Base-by-base conservation (phyloP, 2,888 invertebrate species). In the Choreutis nemorana region DNA sequence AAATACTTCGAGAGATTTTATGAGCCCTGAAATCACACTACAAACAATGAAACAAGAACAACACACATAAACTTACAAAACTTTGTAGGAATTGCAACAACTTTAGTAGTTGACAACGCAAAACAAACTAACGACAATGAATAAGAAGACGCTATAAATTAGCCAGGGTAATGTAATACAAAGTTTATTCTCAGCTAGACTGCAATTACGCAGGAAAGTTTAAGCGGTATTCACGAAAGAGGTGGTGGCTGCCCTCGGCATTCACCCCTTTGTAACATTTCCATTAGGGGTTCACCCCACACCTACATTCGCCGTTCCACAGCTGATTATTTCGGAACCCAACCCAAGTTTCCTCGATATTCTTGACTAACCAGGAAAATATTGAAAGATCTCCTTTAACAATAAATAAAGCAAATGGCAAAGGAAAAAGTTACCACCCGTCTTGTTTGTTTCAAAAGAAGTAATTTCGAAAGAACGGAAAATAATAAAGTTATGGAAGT, bases 111-210 rank as follows among this genome's bases (percentile, higher is more conserved):
- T 38, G 33, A 47, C n/a, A 55, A 61, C 61, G 61, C 58, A 59
- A 59, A 64, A 65, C 55, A 55, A 63, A 54, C 62, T 52, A 48
- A 48, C 50, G 59, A n/a, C 62, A 60, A 67, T 70, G 67, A 71
- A 67, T 68, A 71, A 67, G 65, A 67, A 68, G 65, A 59, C 50
- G 66, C 64, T 64, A 73, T 71, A 75, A 73, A 75, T 73, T 67
- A 73, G 68, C 55, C 67, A 54, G 57, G 57, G 63, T 75, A 73
- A 71, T 68, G 71, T 72, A 65, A 73, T 70, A 73, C 71, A 72
- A 73, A 71, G 65, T 75, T 77, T 70, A 73, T 65, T 72, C 64
- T 49, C 52, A 68, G 66, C 65, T 68, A 72, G 71, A 73, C 73
- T 71, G 71, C 68, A 78, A 77, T 77, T 75, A 73, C 62, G 63